Evolutionary conservation across 2,888 invertebrate species (phyloP).

Genomic region (Acrobasis consociella): DNA sequence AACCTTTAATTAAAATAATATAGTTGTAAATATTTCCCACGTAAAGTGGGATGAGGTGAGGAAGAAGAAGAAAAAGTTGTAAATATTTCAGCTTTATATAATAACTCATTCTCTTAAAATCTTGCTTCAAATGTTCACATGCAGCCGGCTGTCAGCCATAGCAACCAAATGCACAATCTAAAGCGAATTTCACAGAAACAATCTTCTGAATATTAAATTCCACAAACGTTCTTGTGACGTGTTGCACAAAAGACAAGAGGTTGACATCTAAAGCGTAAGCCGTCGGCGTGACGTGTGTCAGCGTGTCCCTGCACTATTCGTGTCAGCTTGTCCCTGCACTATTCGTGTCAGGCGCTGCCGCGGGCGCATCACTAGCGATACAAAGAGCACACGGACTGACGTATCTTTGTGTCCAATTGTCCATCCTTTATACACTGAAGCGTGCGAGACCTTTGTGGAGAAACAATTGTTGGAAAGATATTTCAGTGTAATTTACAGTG

Average conservation of each 20-base stretch:
- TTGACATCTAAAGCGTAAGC: neutral
- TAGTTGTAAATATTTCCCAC: too few relatives aligned
- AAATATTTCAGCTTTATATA: too few relatives aligned
- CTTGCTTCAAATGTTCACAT: too few relatives aligned
- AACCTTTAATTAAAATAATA: too few relatives aligned
- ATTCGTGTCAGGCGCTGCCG: neutral
- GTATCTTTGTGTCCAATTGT: neutral
- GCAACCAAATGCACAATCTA: too few relatives aligned
- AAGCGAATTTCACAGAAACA: too few relatives aligned
- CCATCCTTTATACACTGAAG: neutral
- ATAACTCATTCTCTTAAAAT: too few relatives aligned
- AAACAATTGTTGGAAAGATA: neutral
- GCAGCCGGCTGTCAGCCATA: too few relatives aligned
- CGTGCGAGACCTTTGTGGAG: neutral
- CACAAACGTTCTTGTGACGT: neutral
- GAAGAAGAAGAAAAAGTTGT: too few relatives aligned
- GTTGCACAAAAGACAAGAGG: neutral
- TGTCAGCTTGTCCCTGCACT: neutral
- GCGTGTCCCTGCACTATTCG: neutral
- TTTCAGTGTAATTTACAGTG: neutral
- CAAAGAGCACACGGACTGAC: neutral
- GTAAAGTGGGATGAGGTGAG: too few relatives aligned
- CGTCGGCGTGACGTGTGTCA: neutral
- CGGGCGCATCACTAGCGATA: conserved; percentile 6
- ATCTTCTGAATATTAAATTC: too few relatives aligned